Percentiles rank a stretch among this genome's conserved stretches.
Evolutionary conservation across 2,888 invertebrate species (phyloP).

Genomic region (Hetaerina titia): DNA sequence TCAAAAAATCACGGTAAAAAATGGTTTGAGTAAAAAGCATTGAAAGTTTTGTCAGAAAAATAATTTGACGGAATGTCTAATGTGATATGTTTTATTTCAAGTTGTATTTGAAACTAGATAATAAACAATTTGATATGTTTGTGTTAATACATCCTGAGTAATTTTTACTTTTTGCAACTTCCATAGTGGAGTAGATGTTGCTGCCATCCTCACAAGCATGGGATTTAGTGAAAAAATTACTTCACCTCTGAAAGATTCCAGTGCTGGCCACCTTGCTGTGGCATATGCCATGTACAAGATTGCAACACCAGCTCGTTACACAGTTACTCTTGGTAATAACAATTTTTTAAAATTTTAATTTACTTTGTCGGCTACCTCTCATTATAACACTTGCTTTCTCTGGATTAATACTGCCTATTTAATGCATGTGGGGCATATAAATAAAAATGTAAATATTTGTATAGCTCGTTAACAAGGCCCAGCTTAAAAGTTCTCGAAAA

Average conservation of each 20-base stretch:
- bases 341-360: no score
- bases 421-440: no score
- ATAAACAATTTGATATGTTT: background rate
- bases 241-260: slow-evolving; percentile 86
- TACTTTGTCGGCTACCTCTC: no score
- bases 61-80: no score
- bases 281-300: slow-evolving; percentile 96
- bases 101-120: background rate
- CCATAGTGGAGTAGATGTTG: slow-evolving; percentile 95
- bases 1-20: no score
- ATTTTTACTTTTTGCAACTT: slow-evolving; percentile 66
- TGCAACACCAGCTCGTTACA: slow-evolving; percentile 92
- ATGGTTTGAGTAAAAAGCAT: no score
- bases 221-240: slow-evolving; percentile 89
- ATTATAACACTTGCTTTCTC: no score
- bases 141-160: background rate
- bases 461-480: no score
- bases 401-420: no score
- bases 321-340: slow-evolving; percentile 90
- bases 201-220: slow-evolving; percentile 86
- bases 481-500: no score
- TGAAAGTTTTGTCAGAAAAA: no score
- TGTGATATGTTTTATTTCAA: background rate
- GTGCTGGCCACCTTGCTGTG: slow-evolving; percentile 93
- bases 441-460: no score